These are phyloP conservation scores for Andrena praecox DNA, from an alignment of 2,888 invertebrate species.

Conservation along the genomic window DNA sequence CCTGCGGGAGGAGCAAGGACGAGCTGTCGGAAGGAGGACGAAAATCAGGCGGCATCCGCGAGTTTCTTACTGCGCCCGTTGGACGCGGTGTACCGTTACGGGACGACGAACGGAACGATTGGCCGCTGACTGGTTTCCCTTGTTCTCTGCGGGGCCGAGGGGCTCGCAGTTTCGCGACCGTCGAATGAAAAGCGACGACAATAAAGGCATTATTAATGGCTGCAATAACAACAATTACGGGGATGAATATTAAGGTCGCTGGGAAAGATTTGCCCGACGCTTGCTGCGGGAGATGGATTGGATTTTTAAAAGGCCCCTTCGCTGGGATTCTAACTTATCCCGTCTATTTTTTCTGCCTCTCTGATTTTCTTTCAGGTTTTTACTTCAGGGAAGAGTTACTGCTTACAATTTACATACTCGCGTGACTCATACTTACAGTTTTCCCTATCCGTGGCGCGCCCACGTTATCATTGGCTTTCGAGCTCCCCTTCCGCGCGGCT, in stretches of 20 bases:
- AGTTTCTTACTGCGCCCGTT: background rate
- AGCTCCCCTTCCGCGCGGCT: too few relatives aligned
- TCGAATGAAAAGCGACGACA: conserved; percentile 28
- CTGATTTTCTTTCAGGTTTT: background rate
- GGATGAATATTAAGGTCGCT: conserved; percentile 31
- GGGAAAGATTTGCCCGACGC: conserved; percentile 9
- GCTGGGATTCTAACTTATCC: background rate
- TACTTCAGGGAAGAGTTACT: too few relatives aligned
- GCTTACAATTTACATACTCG: too few relatives aligned
- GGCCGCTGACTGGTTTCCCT: background rate
- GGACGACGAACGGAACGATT: background rate
- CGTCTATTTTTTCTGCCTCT: background rate
- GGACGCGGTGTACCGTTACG: conserved; percentile 34
- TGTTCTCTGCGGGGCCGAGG: background rate
- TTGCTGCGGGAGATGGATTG: background rate
- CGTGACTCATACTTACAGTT: too few relatives aligned
- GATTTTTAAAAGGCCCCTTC: conserved; percentile 6
- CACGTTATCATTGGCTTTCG: too few relatives aligned
- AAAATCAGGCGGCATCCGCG: background rate
- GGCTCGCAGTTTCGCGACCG: background rate
- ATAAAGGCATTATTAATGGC: conserved; percentile 45
- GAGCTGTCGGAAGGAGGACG: background rate
- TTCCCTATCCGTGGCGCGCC: too few relatives aligned
- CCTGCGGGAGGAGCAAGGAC: background rate
- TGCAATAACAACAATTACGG: conserved; percentile 36